phyloP scores from a whole-genome alignment of 2,113 vertebrate species.

The Strix uralensis region DNA sequence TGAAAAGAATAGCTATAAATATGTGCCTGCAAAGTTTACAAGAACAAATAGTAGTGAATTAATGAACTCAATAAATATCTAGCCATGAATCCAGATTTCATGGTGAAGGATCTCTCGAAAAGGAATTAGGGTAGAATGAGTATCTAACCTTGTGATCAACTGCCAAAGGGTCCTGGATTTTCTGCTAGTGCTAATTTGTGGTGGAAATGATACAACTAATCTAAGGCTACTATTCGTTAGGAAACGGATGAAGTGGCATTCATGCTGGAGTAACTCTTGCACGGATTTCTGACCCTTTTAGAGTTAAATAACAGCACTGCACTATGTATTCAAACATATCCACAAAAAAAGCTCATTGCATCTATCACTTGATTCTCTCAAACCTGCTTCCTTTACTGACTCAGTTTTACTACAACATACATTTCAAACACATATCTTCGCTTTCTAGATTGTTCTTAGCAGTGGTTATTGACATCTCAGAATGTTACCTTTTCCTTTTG shows the following conservation, averaged over 20 bases:
- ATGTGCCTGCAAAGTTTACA: neutral
- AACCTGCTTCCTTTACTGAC: neutral
- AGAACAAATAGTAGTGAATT: neutral
- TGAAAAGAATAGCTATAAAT: neutral
- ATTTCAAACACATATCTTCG: rapidly evolving
- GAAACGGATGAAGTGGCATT: neutral
- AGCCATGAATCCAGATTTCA: neutral
- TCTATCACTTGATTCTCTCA: neutral
- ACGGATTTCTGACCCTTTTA: neutral
- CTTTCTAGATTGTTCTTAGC: neutral
- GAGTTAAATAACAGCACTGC: neutral
- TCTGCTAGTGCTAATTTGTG: rapidly evolving
- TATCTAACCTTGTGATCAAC: neutral
- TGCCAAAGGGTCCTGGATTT: neutral
- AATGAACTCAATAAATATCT: neutral
- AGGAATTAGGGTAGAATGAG: neutral
- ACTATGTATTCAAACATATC: neutral
- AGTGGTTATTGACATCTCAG: neutral
- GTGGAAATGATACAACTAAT: neutral
- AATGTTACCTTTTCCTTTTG: neutral
- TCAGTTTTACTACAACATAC: neutral
- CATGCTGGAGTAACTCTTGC: neutral
- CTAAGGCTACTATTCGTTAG: neutral
- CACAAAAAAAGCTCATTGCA: rapidly evolving
- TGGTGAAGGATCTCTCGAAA: neutral